phyloP scores from a whole-genome alignment of 2,888 invertebrate species.

The Carterocephalus palaemon region DNA sequence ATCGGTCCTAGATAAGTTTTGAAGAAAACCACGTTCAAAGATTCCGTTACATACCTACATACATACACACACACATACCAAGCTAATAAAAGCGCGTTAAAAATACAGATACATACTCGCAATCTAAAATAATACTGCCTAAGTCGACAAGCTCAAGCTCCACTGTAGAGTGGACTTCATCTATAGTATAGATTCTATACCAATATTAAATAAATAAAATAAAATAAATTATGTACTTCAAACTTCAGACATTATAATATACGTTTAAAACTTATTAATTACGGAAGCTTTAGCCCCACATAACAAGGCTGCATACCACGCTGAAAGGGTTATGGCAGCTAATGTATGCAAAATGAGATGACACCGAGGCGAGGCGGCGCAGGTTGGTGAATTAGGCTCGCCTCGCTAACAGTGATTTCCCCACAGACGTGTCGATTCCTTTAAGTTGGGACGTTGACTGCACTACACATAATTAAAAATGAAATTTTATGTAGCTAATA shows the following conservation, averaged over 20 bases:
- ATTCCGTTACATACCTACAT: too few species aligned
- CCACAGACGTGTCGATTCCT: slow-evolving; percentile 51
- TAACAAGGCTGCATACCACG: slow-evolving; percentile 13
- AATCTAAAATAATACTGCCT: too few species aligned
- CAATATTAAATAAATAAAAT: background rate
- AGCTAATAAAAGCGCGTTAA: too few species aligned
- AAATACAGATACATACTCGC: too few species aligned
- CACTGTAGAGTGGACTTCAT: too few species aligned
- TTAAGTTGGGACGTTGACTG: slow-evolving; percentile 45
- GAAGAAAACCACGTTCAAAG: too few species aligned
- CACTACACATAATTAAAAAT: slow-evolving; percentile 64
- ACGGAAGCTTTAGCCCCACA: slow-evolving; percentile 1
- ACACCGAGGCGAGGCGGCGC: slow-evolving; percentile 22
- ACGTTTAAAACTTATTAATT: too few species aligned
- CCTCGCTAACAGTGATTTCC: slow-evolving; percentile 61
- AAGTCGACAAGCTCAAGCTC: too few species aligned
- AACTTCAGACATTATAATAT: background rate
- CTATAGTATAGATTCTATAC: background rate
- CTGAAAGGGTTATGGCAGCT: slow-evolving; percentile 17
- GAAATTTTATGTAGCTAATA: slow-evolving; percentile 45
- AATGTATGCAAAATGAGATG: slow-evolving; percentile 34
- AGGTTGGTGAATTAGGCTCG: slow-evolving; percentile 44
- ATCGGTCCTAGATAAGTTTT: too few species aligned
- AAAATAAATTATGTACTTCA: background rate
- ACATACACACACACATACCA: too few species aligned